Evolutionary conservation across 2,888 invertebrate genomes (phyloP).

Genomic region (Sceliomorpha sp.): DNA sequence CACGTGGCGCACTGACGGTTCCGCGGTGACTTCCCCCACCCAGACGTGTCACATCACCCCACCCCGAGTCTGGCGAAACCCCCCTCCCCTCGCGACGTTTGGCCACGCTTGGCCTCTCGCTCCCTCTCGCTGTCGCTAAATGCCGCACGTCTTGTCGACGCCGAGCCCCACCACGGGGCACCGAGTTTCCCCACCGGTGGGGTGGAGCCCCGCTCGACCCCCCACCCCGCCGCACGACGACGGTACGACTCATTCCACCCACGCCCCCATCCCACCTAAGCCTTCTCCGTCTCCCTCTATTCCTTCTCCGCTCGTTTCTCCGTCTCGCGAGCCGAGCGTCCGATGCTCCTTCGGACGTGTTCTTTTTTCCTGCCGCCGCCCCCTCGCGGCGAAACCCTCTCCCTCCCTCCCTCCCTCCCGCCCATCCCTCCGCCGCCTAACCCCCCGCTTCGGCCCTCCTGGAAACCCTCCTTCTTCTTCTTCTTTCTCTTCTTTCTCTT

Average conservation of each 20-base stretch:
- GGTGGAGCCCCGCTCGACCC: slow-evolving; percentile 55
- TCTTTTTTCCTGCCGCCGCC: slow-evolving; percentile 26
- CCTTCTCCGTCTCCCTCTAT: slow-evolving; percentile 34
- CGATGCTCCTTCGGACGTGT: slow-evolving; percentile 35
- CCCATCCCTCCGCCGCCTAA: slow-evolving; percentile 16
- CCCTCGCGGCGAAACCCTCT: slow-evolving; percentile 19
- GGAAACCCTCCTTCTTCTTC: no score
- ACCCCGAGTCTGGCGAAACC: slow-evolving; percentile 42
- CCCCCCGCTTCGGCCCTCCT: no score
- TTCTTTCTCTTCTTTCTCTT: no score
- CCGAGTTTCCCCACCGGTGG: slow-evolving; percentile 50
- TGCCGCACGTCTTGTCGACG: slow-evolving; percentile 63
- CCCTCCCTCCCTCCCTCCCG: slow-evolving; percentile 13
- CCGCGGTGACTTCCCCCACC: slow-evolving; percentile 64
- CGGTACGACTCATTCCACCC: slow-evolving; percentile 75
- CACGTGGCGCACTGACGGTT: slow-evolving; percentile 80
- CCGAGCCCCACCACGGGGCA: slow-evolving; percentile 61
- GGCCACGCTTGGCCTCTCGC: slow-evolving; percentile 25
- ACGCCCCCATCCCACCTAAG: slow-evolving; percentile 77
- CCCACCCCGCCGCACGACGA: slow-evolving; percentile 40
- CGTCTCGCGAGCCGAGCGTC: slow-evolving; percentile 42
- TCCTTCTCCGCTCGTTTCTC: slow-evolving; percentile 48
- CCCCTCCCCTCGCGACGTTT: slow-evolving; percentile 25
- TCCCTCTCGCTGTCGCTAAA: slow-evolving; percentile 38
- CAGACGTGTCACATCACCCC: slow-evolving; percentile 66